Base-by-base conservation (phyloP, 2,113 vertebrate genomes). In the Phasianus colchicus region DNA sequence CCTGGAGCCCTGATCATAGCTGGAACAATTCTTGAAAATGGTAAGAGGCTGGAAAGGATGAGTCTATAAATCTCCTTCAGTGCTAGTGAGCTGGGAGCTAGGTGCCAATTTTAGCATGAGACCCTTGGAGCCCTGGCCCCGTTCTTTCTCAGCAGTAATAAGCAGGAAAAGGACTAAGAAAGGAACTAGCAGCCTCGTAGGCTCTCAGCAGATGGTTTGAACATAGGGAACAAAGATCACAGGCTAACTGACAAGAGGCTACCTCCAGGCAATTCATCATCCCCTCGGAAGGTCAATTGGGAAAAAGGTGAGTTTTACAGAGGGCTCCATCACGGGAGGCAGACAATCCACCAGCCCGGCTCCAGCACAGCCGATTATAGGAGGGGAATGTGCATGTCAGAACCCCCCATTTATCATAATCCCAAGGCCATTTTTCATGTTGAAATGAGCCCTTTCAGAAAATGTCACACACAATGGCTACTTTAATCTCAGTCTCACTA, bases 181-280 rank as follows among this genome's bases (percentile, higher is more conserved):
- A 93, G 32, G 78, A 97, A 96, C 93, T 90, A 97, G 97, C 95
- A 81, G 96, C 90, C 97, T 95, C 22, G 57, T 90, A 65, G n/a
- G 61, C 97, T 98, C 97, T 97, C 95, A 96, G 98, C 98, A 99
- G 98, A 98, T 98, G 98, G 98, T 97, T 97, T 96, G 96, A 97
- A 97, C 93, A 45, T 54, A 83, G 97, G 95, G 97, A 97, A 97
- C 97, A 98, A 97, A 98, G 98, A 98, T 98, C 98, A 98, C 97
- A 97, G 97, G 97, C 97, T 98, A 98, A 98, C 96, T 98, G 98
- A 98, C 98, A 98, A 98, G 96, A 98, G 97, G 95, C 90, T 92
- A 97, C 97, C 96, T 98, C 97, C 95, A 97, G 97, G 98, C 97
- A 98, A 98, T 99, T 99, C 98, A 98, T 98, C 98, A 99, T 98